phyloP scores from a whole-genome alignment of 1,140 invertebrate species.

The Drosophila mojavensis region DNA sequence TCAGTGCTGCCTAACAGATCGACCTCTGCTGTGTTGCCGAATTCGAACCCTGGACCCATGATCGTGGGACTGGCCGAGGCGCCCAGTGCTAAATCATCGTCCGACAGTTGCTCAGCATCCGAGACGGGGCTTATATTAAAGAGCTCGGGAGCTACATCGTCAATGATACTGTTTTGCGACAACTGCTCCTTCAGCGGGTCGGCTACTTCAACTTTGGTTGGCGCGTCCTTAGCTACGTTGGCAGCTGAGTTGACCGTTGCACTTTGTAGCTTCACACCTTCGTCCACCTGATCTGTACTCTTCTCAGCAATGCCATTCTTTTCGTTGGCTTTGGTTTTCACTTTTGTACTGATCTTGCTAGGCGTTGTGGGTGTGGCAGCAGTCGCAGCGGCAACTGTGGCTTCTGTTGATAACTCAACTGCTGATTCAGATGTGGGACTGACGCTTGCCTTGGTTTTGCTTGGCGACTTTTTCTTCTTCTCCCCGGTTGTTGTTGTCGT shows the following conservation, averaged over 20 bases:
- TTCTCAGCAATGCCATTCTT: conserved; percentile 18
- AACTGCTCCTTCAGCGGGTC: conserved; percentile 41
- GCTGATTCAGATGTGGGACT: conserved; percentile 2
- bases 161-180: conserved; percentile 44
- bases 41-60: conserved; percentile 48
- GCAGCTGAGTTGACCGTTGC: conserved; percentile 1
- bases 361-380: conserved; percentile 12
- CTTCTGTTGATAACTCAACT: not conserved
- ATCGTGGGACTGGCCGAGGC: conserved; percentile 86
- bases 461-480: conserved; percentile 56
- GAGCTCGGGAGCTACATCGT: conserved; percentile 55
- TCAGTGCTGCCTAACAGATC: conserved; percentile 38
- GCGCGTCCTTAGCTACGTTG: conserved; percentile 36
- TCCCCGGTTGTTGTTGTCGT: conserved; percentile 42
- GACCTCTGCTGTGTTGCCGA: conserved; percentile 46
- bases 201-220: conserved; percentile 52
- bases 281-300: conserved; percentile 11
- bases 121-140: conserved; percentile 76
- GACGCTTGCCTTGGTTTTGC: conserved; percentile 33
- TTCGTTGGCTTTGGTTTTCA: conserved; percentile 29
- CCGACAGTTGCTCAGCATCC: conserved; percentile 72
- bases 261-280: conserved; percentile 1
- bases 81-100: conserved; percentile 85
- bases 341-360: conserved; percentile 29
- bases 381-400: not conserved